Base-by-base conservation (phyloP, 1,140 invertebrate genomes). In the roundworm (Caenorhabditis elegans) region DNA sequence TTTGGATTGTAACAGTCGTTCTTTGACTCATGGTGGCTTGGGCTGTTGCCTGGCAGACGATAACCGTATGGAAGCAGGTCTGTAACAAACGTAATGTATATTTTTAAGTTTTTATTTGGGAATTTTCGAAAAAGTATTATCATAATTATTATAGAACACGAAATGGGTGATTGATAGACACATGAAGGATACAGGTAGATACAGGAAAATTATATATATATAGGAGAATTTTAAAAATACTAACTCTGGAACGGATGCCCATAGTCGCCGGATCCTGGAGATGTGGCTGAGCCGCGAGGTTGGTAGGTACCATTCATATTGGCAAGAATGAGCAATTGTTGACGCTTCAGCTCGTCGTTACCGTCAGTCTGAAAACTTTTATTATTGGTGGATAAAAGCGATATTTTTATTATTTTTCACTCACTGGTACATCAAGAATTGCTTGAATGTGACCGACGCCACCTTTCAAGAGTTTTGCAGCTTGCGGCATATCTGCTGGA, bases 231-330 rank as follows among this genome's bases (percentile, higher is more conserved):
- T n/a, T n/a, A n/a, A n/a, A 60, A 39, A n/a, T 43, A 70, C 60
- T 70, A 70, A 70, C 60, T 70, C n/a, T 70, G 60, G 34, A 70
- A 39, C 34, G n/a, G 60, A 22, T 70, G 17, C 22, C 34, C 31
- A 70, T 70, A 70, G 60, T 70, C 60, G n/a, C 60, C 55, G 31
- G n/a, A 39, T 5, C 2, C 8, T 1, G 4, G 60, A 39, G 34
- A 31, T 4, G 60, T 11, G 26, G 10, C 1, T 3, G 60, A 10
- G 5, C 22, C 65, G 15, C 51, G 53, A 1, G 80, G 80, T 13
- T 91, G 93, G 92, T 98, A 99, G 39, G 97, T 99, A 88, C 97
- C 97, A 90, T 99, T 99, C 88, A 99, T 98, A 85, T 99, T 98
- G 86, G 97, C 97, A 90, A 99, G 92, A 92, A 99, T 97, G 96